phyloP scores from a whole-genome alignment of 2,888 invertebrate species.

The Xanthostigma xanthostigma region DNA sequence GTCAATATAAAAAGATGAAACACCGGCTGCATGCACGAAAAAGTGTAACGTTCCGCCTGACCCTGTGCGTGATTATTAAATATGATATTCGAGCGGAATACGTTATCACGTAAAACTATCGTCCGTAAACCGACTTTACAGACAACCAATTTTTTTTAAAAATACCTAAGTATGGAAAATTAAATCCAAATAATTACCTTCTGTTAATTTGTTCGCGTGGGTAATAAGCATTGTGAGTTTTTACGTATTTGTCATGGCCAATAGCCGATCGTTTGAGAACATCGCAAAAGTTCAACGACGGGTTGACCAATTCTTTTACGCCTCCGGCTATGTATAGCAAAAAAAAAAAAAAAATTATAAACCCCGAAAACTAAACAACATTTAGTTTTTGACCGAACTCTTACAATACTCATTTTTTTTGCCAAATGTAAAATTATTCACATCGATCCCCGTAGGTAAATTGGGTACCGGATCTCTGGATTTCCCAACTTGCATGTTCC shows the following conservation, averaged over 20 bases:
- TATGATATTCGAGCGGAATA: too few relatives aligned
- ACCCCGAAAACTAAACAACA: neutral
- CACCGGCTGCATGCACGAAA: too few relatives aligned
- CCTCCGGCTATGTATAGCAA: conserved; percentile 17
- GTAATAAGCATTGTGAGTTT: conserved; percentile 32
- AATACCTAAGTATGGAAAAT: too few relatives aligned
- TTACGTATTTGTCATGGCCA: conserved; percentile 30
- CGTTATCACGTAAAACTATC: too few relatives aligned
- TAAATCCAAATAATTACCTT: conserved; percentile 22
- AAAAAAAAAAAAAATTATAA: neutral
- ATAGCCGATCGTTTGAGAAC: conserved; percentile 25
- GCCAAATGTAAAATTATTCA: conserved; percentile 27
- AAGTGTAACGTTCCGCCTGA: too few relatives aligned
- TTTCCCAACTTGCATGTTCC: conserved; percentile 30
- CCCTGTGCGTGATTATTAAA: too few relatives aligned
- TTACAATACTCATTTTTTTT: conserved; percentile 8
- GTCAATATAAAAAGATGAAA: too few relatives aligned
- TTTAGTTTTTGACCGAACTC: neutral
- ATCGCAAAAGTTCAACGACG: conserved; percentile 24
- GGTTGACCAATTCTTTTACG: conserved; percentile 27
- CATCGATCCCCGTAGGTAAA: conserved; percentile 29
- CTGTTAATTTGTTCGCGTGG: conserved; percentile 28
- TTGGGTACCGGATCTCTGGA: conserved; percentile 27
- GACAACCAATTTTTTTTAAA: too few relatives aligned
- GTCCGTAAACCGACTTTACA: too few relatives aligned